These are phyloP conservation scores for Germaria angustata DNA, from an alignment of 2,888 invertebrate genomes.

Conservation along the genomic window DNA sequence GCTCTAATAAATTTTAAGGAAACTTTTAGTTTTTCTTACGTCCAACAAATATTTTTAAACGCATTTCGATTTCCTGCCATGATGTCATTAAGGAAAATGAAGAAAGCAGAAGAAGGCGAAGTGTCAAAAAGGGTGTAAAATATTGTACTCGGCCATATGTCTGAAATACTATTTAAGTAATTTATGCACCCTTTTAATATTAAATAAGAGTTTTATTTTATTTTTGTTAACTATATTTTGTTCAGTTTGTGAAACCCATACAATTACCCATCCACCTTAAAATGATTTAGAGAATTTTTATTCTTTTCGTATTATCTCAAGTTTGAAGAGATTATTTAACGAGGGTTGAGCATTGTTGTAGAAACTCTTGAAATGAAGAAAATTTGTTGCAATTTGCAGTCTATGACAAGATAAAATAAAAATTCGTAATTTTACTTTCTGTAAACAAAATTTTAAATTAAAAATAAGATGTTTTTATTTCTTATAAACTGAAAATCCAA, in stretches of 20 bases:
- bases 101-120: background rate
- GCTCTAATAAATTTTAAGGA: conserved; percentile 4
- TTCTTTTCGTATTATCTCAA: background rate
- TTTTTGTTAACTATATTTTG: conserved; percentile 4
- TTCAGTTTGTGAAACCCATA: conserved; percentile 9
- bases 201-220: conserved; percentile 41
- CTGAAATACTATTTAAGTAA: conserved; percentile 48
- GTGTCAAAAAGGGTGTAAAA: background rate
- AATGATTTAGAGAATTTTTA: conserved; percentile 3
- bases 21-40: background rate
- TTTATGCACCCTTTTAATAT: conserved; percentile 65
- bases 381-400: no score
- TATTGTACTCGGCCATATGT: conserved; percentile 46
- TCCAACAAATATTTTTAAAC: background rate
- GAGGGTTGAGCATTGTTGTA: background rate
- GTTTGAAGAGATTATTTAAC: background rate
- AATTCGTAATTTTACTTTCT: no score
- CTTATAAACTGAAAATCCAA: no score
- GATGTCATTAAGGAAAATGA: conserved; percentile 7
- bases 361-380: no score
- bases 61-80: conserved; percentile 53
- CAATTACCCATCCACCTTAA: conserved; percentile 50
- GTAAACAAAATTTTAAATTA: no score
- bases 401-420: no score
- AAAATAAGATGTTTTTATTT: no score